A percentile compares a stretch with the other conserved stretches of the same genome.
Evolutionary conservation across 2,113 vertebrate species (phyloP).

Genomic region (Neoarius graeffei): DNA sequence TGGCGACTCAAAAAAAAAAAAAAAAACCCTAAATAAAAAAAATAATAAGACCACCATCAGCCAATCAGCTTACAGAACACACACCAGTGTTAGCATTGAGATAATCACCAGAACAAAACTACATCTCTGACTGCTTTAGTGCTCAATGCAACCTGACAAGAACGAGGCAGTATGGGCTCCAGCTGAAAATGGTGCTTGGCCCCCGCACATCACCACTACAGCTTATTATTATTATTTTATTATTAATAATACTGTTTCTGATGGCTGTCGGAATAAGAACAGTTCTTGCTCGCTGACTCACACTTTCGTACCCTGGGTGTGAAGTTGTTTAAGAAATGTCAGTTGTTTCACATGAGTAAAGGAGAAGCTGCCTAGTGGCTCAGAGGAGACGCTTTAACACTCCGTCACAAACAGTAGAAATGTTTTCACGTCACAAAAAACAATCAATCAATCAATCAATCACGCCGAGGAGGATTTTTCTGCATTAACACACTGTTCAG

Average conservation of each 20-base stretch:
- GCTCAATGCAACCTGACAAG: neutral
- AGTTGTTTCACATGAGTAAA: constrained; percentile 63
- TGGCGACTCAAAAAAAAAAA: neutral
- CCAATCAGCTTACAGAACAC: neutral
- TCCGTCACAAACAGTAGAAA: constrained; percentile 15
- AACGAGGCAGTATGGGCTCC: neutral
- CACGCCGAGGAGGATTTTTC: constrained; percentile 7
- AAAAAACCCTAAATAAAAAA: neutral
- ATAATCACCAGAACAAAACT: neutral
- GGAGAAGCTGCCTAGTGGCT: constrained; percentile 59
- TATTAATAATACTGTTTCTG: neutral
- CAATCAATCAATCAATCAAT: constrained; percentile 23
- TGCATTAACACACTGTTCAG: constrained; percentile 3
- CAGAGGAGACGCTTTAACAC: constrained; percentile 38
- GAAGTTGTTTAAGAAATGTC: neutral
- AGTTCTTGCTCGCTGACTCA: neutral
- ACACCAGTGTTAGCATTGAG: neutral
- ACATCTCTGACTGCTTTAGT: neutral
- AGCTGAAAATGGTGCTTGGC: neutral
- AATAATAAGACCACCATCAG: neutral
- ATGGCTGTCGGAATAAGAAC: neutral
- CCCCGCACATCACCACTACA: neutral
- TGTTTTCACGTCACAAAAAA: neutral
- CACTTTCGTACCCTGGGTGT: neutral
- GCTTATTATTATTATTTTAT: neutral